phyloP scores from a whole-genome alignment of 2,113 vertebrate species.

The Mustela lutreola region DNA sequence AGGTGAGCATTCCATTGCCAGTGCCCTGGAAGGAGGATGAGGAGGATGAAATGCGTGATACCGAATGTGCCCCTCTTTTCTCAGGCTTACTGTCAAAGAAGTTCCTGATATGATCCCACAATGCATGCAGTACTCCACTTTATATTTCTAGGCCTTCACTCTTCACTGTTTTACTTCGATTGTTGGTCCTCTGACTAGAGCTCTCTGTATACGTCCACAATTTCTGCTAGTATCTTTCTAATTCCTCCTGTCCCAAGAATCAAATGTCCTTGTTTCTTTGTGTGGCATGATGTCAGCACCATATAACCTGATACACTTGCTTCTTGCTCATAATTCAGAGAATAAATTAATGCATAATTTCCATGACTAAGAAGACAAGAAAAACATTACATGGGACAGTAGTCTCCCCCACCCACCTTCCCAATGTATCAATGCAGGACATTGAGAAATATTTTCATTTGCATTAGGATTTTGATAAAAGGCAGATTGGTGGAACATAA shows the following conservation, averaged over 20 bases:
- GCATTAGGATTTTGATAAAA: not conserved
- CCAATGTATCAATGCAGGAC: not conserved
- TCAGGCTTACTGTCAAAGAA: not conserved
- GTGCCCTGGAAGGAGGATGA: fast-evolving
- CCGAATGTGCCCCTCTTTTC: not conserved
- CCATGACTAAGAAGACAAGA: not conserved
- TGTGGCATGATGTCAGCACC: not conserved
- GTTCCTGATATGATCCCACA: not conserved
- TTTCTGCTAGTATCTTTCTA: not conserved
- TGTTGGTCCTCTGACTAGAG: not conserved
- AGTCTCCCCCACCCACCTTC: not conserved
- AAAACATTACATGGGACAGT: not conserved
- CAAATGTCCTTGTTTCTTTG: not conserved
- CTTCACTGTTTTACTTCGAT: not conserved
- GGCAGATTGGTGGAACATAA: not conserved
- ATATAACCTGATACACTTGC: not conserved
- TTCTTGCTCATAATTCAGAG: not conserved
- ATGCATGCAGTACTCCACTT: not conserved
- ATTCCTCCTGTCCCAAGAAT: not conserved
- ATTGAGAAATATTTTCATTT: not conserved
- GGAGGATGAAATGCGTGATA: fast-evolving
- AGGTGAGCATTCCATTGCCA: not conserved
- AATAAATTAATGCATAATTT: not conserved
- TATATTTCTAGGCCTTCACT: not conserved
- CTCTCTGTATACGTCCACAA: not conserved